Evolutionary conservation across 1,140 invertebrate genomes (phyloP), one percentile per base, ranked within the genome.

Genomic region (Heliothis virescens): DNA sequence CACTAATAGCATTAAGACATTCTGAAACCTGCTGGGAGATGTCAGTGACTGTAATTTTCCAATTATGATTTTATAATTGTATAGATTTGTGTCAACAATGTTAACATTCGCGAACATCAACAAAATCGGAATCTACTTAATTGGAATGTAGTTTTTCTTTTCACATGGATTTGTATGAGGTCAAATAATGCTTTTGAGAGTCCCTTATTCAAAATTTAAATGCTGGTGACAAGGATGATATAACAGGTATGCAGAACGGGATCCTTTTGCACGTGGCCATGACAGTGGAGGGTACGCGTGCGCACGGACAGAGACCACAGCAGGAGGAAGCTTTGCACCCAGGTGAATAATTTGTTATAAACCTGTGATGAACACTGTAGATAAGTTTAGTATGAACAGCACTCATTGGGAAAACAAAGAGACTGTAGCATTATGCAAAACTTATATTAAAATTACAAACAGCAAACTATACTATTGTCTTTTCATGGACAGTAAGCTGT

Each of bases 261-360:
- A 95, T 98, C 4, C 95, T n/a, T n/a, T 96, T 21, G 96, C 96
- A 67, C 96, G 98, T 47, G n/a, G 97, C 97, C 81, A 95, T 96
- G 79, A 98, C 98, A 0, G 97, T 98, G 12, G 97, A 98, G n/a
- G 84, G 96, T 98, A 7, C n/a, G 95, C 96, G 97, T 98, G 1
- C 96, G 96, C 79, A 98, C 98, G 2, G 96, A 97, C 82, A 95
- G 98, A 60, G 97, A 98, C 90, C 95, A 60, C 95, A 96, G 59
- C 98, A 98, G 90, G 96, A 98, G 88, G 97, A 98, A 87, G 97
- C 98, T 11, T 92, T 98, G 48, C 96, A 97, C 92, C n/a, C 97
- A 97, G 95, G 97, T 98, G 79, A 94, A 52, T 41, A 67, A 5
- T 47, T 41, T 7, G 16, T n/a, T 62, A 15, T n/a, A 41, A 9